phyloP scores from a whole-genome alignment of 2,113 vertebrate species.

The Aptenodytes patagonicus region DNA sequence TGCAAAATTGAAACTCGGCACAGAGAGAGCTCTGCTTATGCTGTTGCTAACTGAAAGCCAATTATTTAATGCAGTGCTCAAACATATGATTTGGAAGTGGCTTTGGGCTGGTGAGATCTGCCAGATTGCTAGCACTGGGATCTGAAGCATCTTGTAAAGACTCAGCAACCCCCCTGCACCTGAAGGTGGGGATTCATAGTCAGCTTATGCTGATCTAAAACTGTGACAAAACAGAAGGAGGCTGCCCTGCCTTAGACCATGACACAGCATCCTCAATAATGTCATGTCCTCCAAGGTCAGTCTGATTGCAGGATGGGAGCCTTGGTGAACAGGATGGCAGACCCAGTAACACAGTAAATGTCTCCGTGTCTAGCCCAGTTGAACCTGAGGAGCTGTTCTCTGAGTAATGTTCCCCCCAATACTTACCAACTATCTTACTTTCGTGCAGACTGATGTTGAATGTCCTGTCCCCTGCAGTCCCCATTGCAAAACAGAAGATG shows the following conservation, averaged over 20 bases:
- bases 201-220: background rate
- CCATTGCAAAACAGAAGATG: background rate
- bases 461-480: background rate
- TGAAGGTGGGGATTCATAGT: background rate
- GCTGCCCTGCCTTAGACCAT: background rate
- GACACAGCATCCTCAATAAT: background rate
- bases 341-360: background rate
- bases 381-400: background rate
- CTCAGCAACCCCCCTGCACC: background rate
- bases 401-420: background rate
- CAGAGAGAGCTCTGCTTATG: background rate
- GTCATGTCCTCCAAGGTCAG: background rate
- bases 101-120: background rate
- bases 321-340: background rate
- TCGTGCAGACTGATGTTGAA: background rate
- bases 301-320: background rate
- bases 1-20: background rate
- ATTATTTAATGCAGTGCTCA: background rate
- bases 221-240: background rate
- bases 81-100: background rate
- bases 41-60: background rate
- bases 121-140: background rate
- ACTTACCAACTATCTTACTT: background rate
- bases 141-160: background rate
- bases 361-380: background rate